phyloP scores from a whole-genome alignment of 2,888 invertebrate species.

The Eupeodes latifasciatus region DNA sequence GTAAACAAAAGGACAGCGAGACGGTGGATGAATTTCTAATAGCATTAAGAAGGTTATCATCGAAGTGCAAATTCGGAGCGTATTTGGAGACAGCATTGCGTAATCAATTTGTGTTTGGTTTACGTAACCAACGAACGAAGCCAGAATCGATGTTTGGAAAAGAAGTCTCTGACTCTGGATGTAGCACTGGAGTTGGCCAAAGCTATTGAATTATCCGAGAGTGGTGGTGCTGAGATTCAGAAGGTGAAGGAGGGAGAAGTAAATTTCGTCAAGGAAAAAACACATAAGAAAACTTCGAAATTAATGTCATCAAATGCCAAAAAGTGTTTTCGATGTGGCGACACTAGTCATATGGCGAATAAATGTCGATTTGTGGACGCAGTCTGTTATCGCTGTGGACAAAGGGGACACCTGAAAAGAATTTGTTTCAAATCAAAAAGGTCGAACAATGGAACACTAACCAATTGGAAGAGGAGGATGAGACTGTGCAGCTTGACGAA shows the following conservation, averaged over 20 bases:
- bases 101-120: constrained; percentile 78
- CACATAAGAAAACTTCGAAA: constrained; percentile 14
- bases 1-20: constrained; percentile 77
- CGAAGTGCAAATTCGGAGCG: constrained; percentile 76
- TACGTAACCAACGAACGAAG: constrained; percentile 76
- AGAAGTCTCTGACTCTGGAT: constrained; percentile 12
- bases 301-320: too few species aligned
- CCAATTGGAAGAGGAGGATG: too few species aligned
- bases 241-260: constrained; percentile 10
- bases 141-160: constrained; percentile 70
- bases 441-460: too few species aligned
- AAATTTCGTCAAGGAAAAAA: constrained; percentile 11
- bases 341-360: too few species aligned
- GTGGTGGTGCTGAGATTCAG: constrained; percentile 21
- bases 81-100: constrained; percentile 78
- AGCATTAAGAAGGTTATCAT: constrained; percentile 74
- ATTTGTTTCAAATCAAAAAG: neutral
- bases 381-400: too few species aligned
- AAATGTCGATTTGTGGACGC: too few species aligned
- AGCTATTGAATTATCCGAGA: constrained; percentile 21
- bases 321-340: too few species aligned
- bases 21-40: constrained; percentile 73
- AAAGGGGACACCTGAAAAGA: too few species aligned
- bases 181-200: constrained; percentile 11
- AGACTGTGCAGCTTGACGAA: too few species aligned